phyloP scores from a whole-genome alignment of 30 jellyfish, hydroid and myxozoan genomes.

The Chrysaora quinquecirrha region DNA sequence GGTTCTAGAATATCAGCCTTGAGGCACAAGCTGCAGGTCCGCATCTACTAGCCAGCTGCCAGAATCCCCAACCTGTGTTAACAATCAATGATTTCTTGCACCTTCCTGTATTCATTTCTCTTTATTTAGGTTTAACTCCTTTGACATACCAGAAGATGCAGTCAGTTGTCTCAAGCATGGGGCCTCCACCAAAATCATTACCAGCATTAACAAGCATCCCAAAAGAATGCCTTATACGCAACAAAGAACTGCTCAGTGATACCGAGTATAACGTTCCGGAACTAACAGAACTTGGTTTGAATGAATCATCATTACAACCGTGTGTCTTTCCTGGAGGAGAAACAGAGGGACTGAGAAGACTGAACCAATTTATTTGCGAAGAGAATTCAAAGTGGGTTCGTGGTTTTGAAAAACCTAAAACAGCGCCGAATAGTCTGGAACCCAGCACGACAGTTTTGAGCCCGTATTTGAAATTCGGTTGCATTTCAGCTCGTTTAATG shows the following conservation, averaged over 20 bases:
- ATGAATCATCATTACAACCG: slow-evolving; percentile 7
- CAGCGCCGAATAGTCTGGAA: slow-evolving; percentile 59
- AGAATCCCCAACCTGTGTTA: no score
- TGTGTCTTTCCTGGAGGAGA: slow-evolving; percentile 73
- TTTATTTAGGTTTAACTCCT: slow-evolving; percentile 34
- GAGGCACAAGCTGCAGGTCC: no score
- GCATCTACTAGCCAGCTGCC: no score
- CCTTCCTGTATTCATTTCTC: no score
- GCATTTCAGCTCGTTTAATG: slow-evolving; percentile 60
- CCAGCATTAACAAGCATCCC: slow-evolving; percentile 27
- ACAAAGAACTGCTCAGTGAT: background rate
- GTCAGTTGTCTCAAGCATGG: slow-evolving; percentile 20
- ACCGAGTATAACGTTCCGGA: slow-evolving; percentile 41
- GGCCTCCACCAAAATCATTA: slow-evolving; percentile 59
- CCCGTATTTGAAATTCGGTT: slow-evolving; percentile 75
- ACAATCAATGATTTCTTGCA: no score
- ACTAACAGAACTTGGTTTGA: slow-evolving; percentile 47
- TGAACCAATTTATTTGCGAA: slow-evolving; percentile 38
- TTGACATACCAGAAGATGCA: slow-evolving; percentile 39
- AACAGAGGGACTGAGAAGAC: slow-evolving; percentile 56
- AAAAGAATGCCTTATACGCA: background rate
- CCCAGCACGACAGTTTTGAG: slow-evolving; percentile 79
- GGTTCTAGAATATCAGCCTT: no score
- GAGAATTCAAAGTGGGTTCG: slow-evolving; percentile 56
- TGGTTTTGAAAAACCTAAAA: slow-evolving; percentile 69